Conservation (phyloP, 2,797 vertebrate species). For the Xenopus petersii region DNA sequence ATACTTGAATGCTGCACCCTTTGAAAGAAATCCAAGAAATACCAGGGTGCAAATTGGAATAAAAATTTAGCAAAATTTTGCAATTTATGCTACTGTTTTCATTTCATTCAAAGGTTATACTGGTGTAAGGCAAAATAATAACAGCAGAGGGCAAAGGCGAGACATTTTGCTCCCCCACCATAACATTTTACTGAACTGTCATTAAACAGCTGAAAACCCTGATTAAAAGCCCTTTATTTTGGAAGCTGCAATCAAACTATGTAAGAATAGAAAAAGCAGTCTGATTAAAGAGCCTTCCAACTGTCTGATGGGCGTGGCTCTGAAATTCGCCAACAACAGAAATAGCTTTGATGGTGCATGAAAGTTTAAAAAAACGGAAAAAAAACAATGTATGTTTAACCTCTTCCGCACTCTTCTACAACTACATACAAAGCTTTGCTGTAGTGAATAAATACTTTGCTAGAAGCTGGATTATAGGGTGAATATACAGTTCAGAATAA, state of each 20-base stretch:
- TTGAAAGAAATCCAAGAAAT: too few species aligned
- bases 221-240: constrained; percentile 25
- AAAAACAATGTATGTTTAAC: background rate
- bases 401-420: background rate
- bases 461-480: too few species aligned
- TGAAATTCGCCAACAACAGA: constrained; percentile 31
- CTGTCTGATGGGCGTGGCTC: constrained; percentile 34
- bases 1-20: too few species aligned
- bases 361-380: background rate
- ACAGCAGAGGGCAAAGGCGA: constrained; percentile 20
- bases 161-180: background rate
- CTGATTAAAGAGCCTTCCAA: constrained; percentile 39
- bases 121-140: background rate
- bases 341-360: constrained; percentile 19
- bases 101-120: background rate
- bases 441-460: too few species aligned
- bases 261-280: constrained; percentile 29
- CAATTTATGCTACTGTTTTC: background rate
- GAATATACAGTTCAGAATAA: too few species aligned
- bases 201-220: constrained; percentile 29
- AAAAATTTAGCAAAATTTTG: too few species aligned
- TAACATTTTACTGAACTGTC: constrained; percentile 3
- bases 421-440: too few species aligned
- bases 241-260: constrained; percentile 22
- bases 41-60: too few species aligned